A percentile compares a stretch with the other conserved stretches of the same genome.
Evolutionary conservation across 2,888 invertebrate species (phyloP).

Genomic region (Macrosiphum euphorbiae): DNA sequence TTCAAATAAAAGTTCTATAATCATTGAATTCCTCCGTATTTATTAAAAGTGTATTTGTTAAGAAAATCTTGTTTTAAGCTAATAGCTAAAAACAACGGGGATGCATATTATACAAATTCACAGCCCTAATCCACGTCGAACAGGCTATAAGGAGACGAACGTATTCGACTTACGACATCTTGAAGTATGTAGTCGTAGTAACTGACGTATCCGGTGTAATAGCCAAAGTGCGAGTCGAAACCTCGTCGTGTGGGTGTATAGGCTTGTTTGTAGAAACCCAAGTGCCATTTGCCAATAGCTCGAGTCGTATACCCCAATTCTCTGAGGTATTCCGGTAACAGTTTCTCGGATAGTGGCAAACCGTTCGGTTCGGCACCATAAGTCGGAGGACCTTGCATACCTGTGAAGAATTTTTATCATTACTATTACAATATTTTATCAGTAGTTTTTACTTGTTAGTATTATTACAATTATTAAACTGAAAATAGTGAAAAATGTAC

Average conservation of each 20-base stretch:
- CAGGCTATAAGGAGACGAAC: neutral
- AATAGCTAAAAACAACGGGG: neutral
- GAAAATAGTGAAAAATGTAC: too few species aligned
- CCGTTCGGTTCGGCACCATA: slow-evolving; percentile 79
- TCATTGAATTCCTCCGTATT: neutral
- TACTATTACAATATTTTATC: neutral
- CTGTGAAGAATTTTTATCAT: slow-evolving; percentile 70
- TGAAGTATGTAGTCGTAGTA: slow-evolving; percentile 79
- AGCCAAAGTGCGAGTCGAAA: slow-evolving; percentile 85
- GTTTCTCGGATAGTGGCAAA: slow-evolving; percentile 77
- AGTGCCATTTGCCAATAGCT: slow-evolving; percentile 92
- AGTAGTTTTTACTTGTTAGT: neutral
- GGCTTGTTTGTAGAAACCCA: slow-evolving; percentile 81
- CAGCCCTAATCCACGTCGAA: neutral
- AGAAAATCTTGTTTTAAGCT: neutral
- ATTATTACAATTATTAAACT: too few species aligned
- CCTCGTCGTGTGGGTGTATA: slow-evolving; percentile 83
- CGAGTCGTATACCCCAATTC: slow-evolving; percentile 82
- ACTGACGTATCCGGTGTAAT: slow-evolving; percentile 82
- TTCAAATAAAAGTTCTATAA: neutral
- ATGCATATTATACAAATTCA: neutral
- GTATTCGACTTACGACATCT: slow-evolving; percentile 70
- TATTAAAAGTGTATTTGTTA: neutral
- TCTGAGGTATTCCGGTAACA: slow-evolving; percentile 80
- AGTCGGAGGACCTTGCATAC: slow-evolving; percentile 81